Conservation (phyloP, 2,797 vertebrate genomes). For the Agapornis canus region DNA sequence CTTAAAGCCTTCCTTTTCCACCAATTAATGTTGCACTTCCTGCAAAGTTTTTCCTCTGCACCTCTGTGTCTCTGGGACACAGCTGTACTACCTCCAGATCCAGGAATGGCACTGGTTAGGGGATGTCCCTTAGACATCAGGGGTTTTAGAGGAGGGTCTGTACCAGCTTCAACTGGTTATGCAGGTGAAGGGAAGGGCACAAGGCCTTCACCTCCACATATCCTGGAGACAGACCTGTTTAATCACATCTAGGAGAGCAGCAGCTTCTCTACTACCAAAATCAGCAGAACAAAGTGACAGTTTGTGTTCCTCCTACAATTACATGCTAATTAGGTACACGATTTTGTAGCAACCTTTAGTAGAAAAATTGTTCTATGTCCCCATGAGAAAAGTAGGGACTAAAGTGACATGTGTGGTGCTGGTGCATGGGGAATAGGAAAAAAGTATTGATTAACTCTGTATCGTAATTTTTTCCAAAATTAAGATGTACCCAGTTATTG, state of each 20-base stretch:
- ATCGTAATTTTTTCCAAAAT: slow-evolving; percentile 18
- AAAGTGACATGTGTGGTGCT: neutral
- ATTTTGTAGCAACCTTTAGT: neutral
- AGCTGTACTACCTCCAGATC: neutral
- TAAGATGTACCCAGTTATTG: neutral
- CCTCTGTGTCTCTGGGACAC: neutral
- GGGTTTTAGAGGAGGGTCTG: neutral
- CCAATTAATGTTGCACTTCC: neutral
- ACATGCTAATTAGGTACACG: neutral
- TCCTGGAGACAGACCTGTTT: neutral
- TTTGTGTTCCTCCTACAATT: neutral
- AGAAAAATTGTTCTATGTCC: slow-evolving; percentile 10
- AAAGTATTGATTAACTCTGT: neutral
- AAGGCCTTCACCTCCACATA: neutral
- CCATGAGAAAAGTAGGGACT: neutral
- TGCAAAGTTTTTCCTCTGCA: neutral
- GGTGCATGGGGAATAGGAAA: neutral
- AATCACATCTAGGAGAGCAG: neutral
- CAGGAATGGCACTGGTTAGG: neutral
- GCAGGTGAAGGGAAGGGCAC: neutral
- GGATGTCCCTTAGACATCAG: neutral
- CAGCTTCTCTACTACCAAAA: neutral
- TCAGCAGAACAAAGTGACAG: neutral
- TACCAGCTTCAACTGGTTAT: neutral
- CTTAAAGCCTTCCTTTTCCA: neutral